phyloP scores from a whole-genome alignment of 1,140 invertebrate species.

The Eciton burchellii region DNA sequence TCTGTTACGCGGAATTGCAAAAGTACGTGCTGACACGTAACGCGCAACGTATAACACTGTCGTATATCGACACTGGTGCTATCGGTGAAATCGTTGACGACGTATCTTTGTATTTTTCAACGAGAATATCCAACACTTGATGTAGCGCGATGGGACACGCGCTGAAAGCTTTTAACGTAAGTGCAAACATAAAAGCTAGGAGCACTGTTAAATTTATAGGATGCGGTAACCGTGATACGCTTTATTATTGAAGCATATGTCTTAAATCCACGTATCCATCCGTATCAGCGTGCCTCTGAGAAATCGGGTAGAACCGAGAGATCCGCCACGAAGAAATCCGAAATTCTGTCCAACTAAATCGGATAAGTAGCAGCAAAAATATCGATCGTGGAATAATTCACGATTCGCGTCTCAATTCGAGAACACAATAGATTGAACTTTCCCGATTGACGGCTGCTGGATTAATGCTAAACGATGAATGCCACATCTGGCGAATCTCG shows the following conservation, averaged over 20 bases:
- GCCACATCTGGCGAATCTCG: no score
- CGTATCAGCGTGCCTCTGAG: background rate
- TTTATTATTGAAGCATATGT: slow-evolving; percentile 12
- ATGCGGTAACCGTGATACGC: background rate
- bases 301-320: background rate
- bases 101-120: slow-evolving; percentile 20
- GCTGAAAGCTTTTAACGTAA: slow-evolving; percentile 32
- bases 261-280: no score
- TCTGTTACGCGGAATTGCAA: background rate
- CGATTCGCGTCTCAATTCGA: no score
- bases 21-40: background rate
- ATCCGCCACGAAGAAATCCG: background rate
- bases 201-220: slow-evolving; percentile 1
- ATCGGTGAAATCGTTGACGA: slow-evolving; percentile 20
- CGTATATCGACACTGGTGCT: background rate
- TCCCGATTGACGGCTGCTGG: no score
- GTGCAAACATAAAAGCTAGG: slow-evolving; percentile 25
- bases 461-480: no score
- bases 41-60: background rate
- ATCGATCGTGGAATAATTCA: no score
- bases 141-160: background rate
- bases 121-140: slow-evolving; percentile 3
- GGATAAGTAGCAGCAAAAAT: no score
- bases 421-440: no score
- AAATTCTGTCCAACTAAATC: background rate